Evolutionary conservation across 1,140 invertebrate genomes (phyloP).

Genomic region (Cotesia typhae): DNA sequence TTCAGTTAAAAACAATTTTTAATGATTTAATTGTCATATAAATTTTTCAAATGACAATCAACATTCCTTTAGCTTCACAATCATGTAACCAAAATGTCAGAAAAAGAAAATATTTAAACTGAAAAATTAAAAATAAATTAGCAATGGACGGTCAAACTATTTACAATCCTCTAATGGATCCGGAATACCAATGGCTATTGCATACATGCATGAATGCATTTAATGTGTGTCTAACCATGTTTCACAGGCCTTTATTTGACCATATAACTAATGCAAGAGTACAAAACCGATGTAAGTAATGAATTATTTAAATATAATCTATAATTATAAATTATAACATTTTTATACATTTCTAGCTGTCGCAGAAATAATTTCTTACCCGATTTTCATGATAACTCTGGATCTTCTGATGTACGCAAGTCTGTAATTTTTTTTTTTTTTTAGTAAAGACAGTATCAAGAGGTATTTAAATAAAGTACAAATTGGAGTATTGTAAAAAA

Average conservation of each 20-base stretch:
- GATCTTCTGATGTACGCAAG: conserved; percentile 51
- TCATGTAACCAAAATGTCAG: too few relatives aligned
- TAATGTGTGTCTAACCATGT: conserved; percentile 48
- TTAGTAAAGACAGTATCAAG: conserved; percentile 12
- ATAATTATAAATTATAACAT: conserved; percentile 15
- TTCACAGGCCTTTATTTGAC: conserved; percentile 50
- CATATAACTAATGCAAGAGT: conserved; percentile 41
- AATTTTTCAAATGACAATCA: too few relatives aligned
- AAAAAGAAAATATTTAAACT: not conserved
- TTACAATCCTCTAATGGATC: not conserved
- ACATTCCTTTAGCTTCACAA: too few relatives aligned
- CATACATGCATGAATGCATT: conserved; percentile 16
- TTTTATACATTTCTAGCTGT: conserved; percentile 13
- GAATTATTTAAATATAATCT: conserved; percentile 12
- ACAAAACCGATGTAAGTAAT: conserved; percentile 40
- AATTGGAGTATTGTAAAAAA: conserved; percentile 54
- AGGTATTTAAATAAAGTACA: conserved; percentile 29
- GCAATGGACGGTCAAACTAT: too few relatives aligned
- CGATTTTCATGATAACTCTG: conserved; percentile 47
- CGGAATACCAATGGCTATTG: not conserved
- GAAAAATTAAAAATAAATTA: not conserved
- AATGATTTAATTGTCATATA: too few relatives aligned
- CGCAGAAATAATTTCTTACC: conserved; percentile 47
- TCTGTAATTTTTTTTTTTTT: conserved; percentile 38
- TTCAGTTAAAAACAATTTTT: too few relatives aligned